These are phyloP conservation scores for Okapia johnstoni DNA, from an alignment of 2,113 vertebrate species.

Conservation along the genomic window DNA sequence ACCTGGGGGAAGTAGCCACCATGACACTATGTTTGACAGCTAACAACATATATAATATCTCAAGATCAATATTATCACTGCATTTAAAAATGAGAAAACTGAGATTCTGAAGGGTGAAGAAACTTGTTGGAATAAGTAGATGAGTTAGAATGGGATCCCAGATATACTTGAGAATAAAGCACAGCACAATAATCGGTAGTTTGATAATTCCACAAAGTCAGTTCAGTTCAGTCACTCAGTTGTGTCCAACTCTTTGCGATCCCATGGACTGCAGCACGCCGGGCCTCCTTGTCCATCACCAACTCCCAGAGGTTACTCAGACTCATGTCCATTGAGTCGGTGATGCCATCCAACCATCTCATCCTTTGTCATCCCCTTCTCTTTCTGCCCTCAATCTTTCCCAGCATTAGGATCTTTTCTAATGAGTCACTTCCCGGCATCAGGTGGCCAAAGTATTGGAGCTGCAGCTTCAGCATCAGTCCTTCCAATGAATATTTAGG, in stretches of 20 bases:
- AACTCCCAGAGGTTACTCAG: background rate
- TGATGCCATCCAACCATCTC: background rate
- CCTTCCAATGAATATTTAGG: background rate
- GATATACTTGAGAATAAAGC: background rate
- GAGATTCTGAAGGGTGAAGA: background rate
- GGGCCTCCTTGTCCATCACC: background rate
- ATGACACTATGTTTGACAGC: background rate
- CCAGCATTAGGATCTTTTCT: too few relatives aligned
- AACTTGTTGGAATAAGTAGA: background rate
- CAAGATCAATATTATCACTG: background rate
- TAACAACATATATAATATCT: background rate
- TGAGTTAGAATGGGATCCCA: background rate
- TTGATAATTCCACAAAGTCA: constrained; percentile 1
- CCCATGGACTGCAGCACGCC: background rate
- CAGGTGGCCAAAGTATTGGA: background rate
- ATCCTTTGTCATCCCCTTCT: background rate
- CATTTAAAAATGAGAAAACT: background rate
- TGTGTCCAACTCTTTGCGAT: fast-evolving
- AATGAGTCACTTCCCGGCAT: too few relatives aligned
- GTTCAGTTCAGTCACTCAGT: background rate
- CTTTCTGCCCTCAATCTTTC: too few relatives aligned
- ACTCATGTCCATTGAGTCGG: background rate
- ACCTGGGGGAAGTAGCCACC: background rate
- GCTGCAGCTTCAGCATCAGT: background rate
- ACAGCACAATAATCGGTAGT: background rate